Evolutionary conservation across 2,797 vertebrate species (phyloP).

Genomic region (Brachymystax lenok): DNA sequence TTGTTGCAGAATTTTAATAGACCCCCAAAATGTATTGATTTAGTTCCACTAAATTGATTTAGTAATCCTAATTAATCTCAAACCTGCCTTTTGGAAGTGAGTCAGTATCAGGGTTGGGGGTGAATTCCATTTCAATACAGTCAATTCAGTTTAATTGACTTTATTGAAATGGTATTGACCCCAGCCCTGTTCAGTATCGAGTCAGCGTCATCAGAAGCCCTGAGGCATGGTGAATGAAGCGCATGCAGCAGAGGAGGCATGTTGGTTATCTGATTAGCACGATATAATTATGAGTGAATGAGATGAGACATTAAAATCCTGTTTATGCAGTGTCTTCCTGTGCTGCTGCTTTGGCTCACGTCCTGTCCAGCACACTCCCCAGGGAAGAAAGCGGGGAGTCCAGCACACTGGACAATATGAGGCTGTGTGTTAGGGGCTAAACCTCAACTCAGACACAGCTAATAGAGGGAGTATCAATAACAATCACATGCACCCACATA

Average conservation of each 20-base stretch:
- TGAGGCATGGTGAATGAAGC: not conserved
- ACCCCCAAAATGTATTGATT: too few species aligned
- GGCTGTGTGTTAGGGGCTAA: not conserved
- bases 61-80: too few species aligned
- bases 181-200: not conserved
- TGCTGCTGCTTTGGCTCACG: constrained; percentile 41
- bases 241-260: constrained; percentile 30
- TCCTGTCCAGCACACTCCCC: constrained; percentile 41
- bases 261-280: constrained; percentile 59
- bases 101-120: not conserved
- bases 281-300: constrained; percentile 60
- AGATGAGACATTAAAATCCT: constrained; percentile 59
- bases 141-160: not conserved
- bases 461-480: not conserved
- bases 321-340: constrained; percentile 65
- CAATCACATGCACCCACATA: constrained; percentile 10
- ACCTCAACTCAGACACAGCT: not conserved
- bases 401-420: not conserved
- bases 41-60: too few species aligned
- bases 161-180: not conserved
- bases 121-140: not conserved
- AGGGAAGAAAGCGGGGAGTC: not conserved
- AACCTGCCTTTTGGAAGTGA: not conserved
- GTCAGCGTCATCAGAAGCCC: not conserved
- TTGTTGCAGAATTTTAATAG: too few species aligned